Base-by-base conservation (phyloP, 2,888 invertebrate species). In the Eupelmus urozonus region DNA sequence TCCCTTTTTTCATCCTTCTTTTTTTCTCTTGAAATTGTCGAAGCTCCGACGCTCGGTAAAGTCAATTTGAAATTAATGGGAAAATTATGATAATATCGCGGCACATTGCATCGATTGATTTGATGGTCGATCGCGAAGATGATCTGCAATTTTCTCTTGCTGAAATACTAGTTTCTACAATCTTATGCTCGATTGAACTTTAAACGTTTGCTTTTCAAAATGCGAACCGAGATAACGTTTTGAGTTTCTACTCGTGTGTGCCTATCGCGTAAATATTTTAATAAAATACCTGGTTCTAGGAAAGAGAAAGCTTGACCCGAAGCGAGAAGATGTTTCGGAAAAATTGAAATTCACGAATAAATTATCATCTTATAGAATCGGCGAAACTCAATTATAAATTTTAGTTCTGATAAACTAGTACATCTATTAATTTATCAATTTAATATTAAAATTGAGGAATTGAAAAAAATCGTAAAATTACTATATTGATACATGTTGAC, bases 41-140 rank as follows among this genome's bases (percentile, higher is more conserved):
- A n/a, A n/a, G n/a, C n/a, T n/a, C n/a, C n/a, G n/a, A n/a, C n/a
- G 20, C 18, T 42, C 20, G 20, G n/a, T 23, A 23, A 60, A 49
- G 49, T 60, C 29, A 60, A 25, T 65, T 65, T 57, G 42, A 63
- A 63, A 45, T 65, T 55, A n/a, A 73, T 65, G 55, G 55, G 53
- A 62, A 63, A 63, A 65, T 72, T 27, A 55, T 45, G 60, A 62
- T 60, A n/a, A 34, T 62, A 7, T 51, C 13, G 18, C n/a, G n/a
- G n/a, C n/a, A 5, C 23, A 9, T 63, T 18, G 29, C n/a, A 9
- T 23, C 18, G 53, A 72, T 60, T 49, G 34, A 60, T 70, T 60
- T 13, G 49, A 60, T 42, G 49, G n/a, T 51, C 29, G 18, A 65
- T 65, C 16, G 23, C 16, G 23, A 70, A 27, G 70, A 60, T 59